Percentiles rank a stretch among this genome's conserved stretches.
Conservation (phyloP, 2,113 vertebrate species). For the Fulmarus glacialis region DNA sequence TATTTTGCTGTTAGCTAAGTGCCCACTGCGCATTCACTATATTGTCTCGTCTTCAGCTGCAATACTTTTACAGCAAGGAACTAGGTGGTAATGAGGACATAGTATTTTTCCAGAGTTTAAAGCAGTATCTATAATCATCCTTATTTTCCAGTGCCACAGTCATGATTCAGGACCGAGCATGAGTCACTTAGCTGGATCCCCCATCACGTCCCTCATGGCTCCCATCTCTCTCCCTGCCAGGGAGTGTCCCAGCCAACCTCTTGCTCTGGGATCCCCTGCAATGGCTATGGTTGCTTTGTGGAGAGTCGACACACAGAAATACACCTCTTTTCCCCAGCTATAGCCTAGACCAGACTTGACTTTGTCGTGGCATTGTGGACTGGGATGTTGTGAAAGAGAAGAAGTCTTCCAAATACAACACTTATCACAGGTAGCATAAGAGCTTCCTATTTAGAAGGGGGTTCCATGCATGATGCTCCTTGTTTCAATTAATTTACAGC, state of each 20-base stretch:
- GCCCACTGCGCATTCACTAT: neutral
- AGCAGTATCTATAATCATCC: neutral
- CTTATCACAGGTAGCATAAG: neutral
- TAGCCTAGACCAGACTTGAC: neutral
- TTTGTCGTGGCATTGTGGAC: neutral
- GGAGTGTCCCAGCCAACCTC: neutral
- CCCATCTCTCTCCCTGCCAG: neutral
- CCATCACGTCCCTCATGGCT: rapidly evolving
- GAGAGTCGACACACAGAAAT: neutral
- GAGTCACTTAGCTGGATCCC: neutral
- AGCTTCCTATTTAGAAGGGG: neutral
- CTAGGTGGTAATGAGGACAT: neutral
- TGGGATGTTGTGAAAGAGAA: neutral
- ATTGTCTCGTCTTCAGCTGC: neutral
- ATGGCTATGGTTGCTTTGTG: neutral
- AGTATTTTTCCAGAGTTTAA: neutral
- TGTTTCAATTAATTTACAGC: neutral
- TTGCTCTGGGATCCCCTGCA: neutral
- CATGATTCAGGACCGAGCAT: neutral
- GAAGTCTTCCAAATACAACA: neutral
- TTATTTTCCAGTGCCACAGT: neutral
- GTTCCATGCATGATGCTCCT: neutral
- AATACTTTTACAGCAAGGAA: neutral
- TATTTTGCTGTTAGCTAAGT: neutral
- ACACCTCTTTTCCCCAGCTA: neutral